Base-by-base conservation (phyloP, 2,113 vertebrate species). In the Dicentrarchus labrax region DNA sequence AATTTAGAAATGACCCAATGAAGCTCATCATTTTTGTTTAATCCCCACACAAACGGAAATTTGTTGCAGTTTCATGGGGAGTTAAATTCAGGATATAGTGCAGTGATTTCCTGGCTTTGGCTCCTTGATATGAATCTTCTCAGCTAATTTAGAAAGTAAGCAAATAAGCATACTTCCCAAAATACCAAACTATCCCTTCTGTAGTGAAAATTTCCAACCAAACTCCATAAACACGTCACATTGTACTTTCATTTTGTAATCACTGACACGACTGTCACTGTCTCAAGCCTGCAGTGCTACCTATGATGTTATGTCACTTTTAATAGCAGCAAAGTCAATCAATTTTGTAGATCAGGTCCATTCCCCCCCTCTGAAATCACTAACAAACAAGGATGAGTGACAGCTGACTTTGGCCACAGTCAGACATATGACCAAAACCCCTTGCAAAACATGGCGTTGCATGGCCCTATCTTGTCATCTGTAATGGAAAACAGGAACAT, bases 341-440 rank as follows among this genome's bases (percentile, higher is more conserved):
- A 57, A 59, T 79, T 83, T 75, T 86, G 47, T 47, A 72, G 75
- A 70, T 84, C 69, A 70, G 30, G 24, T 68, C 59, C 24, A 50
- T 74, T 56, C 72, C 67, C 56, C 47, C 48, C 41, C 6, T 22
- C 51, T 59, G 7, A 78, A 72, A 67, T 72, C 24, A 72, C 72
- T 78, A 82, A 75, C 65, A 57, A 39, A 69, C 3, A 74, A 64
- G 30, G 51, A 71, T 77, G 76, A 78, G 45, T 81, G 30, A 36
- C 54, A 61, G 57, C 69, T 79, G 76, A 74, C 83, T 84, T 47
- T 72, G 39, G 24, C 47, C 71, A 57, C 39, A 56, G n/a, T 60
- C 38, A 48, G 15, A 45, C 38, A 67, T 45, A 36, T 30, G 60
- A 84, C 21, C 59, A 72, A 66, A 85, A 81, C 50, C 69, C 72